Base-by-base conservation (phyloP, 1,140 invertebrate species). In the Elysia chlorotica region DNA sequence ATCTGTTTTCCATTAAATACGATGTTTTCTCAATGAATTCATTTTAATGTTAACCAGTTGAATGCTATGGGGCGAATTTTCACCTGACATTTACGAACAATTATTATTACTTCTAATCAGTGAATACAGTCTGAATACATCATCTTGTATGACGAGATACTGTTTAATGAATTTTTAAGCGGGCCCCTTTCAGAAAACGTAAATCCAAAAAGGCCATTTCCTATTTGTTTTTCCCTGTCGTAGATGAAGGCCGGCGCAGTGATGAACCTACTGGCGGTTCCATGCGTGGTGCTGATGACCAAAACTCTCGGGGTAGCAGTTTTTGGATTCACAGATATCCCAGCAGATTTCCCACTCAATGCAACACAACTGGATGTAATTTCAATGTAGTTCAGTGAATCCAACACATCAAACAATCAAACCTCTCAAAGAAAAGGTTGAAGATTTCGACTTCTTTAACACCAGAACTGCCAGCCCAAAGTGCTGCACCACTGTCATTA, bases 261-360 rank as follows among this genome's bases (percentile, higher is more conserved):
- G 0, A 92, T 95, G 65, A 95, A 92, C 80, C 84, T 95, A 3
- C 88, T 95, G 14, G 93, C 92, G 2, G 90, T 94, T 0, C 71
- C 92, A 0, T 81, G 93, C 1, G 89, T 93, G 2, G 90, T 91
- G 74, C 78, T 90, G 0, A 89, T 92, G 53, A 93, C 93, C 1
- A 90, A 92, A 53, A 94, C 92, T 0, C 88, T 91, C 79, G 86
- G 78, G 0, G 66, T 74, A 19, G 68, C 68, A n/a, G 35, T 76
- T 0, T 81, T 78, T 61, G 41, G 76, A 28, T 81, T 81, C 48
- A 41, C 73, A 19, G 62, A 65, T 0, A 28, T 78, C 54, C 79
- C 79, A 54, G 17, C 37, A 1, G 73, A 38, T 28, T 78, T 68
- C 36, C 17, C 54, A 3, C 69, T 73, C 59, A 33, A 10, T 21